These are phyloP conservation scores for Dicentrarchus labrax DNA, from an alignment of 2,113 vertebrate genomes.

Conservation along the genomic window DNA sequence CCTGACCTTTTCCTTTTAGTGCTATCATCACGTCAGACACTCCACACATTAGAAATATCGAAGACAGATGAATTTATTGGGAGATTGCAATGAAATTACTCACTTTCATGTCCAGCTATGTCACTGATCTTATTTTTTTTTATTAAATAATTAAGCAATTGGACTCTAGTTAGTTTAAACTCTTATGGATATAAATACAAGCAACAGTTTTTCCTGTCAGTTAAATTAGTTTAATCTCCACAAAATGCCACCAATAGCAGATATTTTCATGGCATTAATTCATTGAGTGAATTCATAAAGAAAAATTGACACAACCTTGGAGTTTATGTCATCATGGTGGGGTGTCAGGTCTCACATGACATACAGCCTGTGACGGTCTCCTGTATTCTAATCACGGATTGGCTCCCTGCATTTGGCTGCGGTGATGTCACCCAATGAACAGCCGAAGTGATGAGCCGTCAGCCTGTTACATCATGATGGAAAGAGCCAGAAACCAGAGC, in stretches of 20 bases:
- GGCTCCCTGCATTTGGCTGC: not conserved
- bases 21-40: no score
- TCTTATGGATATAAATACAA: not conserved
- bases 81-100: not conserved
- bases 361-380: not conserved
- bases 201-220: not conserved
- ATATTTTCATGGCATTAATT: not conserved
- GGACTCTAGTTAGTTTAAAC: not conserved
- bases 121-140: not conserved
- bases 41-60: no score
- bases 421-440: not conserved
- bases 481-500: slow-evolving; percentile 23
- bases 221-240: not conserved
- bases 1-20: no score
- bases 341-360: not conserved
- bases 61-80: not conserved
- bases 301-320: not conserved
- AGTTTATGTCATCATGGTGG: not conserved
- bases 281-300: no score
- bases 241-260: not conserved
- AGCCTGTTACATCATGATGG: not conserved
- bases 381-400: not conserved
- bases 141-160: not conserved
- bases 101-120: not conserved
- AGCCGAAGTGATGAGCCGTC: not conserved